Conservation (phyloP, 37 sponge, comb jelly and placozoan genomes). For the Oopsacas minuta region DNA sequence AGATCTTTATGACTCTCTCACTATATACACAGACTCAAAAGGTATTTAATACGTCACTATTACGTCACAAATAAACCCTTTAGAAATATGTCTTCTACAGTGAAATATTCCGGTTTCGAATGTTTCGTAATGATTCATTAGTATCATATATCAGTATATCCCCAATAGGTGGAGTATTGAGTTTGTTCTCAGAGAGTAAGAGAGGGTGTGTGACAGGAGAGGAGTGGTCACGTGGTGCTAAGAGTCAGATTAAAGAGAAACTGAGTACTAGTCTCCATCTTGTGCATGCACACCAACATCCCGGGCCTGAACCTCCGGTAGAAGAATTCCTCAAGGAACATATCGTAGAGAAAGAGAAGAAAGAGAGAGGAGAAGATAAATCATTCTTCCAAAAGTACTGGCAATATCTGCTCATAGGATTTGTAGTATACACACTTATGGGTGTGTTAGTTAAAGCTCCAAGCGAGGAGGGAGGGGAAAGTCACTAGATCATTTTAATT, state of each 20-base stretch:
- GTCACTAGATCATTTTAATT: background rate
- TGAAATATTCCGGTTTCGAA: too few relatives aligned
- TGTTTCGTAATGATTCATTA: too few relatives aligned
- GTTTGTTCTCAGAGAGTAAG: background rate
- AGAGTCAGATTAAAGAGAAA: background rate
- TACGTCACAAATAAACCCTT: too few relatives aligned
- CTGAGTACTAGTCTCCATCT: background rate
- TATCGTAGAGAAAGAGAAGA: background rate
- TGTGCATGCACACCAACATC: background rate
- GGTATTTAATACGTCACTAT: too few relatives aligned
- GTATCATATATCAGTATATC: too few relatives aligned
- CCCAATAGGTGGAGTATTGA: background rate
- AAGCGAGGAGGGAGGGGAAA: background rate
- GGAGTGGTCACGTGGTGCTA: background rate
- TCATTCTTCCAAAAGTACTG: background rate
- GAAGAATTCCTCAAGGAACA: background rate
- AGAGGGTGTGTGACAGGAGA: background rate
- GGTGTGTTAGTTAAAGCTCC: background rate
- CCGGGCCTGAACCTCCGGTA: background rate
- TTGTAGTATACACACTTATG: background rate
- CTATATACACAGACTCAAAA: constrained; percentile 6
- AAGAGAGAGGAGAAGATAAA: background rate
- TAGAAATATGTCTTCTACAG: too few relatives aligned
- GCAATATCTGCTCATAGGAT: background rate
- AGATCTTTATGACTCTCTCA: background rate